Base-by-base conservation (phyloP, 1,140 invertebrate species). In the Ceratosolen solmsi region DNA sequence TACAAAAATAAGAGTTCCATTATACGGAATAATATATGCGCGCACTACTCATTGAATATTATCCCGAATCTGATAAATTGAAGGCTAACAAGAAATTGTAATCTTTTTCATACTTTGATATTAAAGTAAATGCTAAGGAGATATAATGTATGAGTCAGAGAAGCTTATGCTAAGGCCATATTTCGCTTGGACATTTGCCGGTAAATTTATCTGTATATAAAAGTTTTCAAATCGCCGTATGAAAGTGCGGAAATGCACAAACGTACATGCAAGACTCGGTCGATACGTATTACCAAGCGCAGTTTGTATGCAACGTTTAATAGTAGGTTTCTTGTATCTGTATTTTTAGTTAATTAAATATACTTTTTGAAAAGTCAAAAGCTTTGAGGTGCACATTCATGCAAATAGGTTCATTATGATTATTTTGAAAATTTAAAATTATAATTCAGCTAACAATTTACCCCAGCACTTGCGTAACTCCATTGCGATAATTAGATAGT, bases 141-240 rank as follows among this genome's bases (percentile, higher is more conserved):
- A 13, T 20, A 38, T n/a, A n/a, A n/a, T 38, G 38, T 68, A 81
- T 74, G 72, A 81, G 49, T 75, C 41, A 70, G n/a, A 68, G 20
- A 70, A 68, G 27, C 9, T 81, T 68, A 81, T 36, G 41, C 11
- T 27, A 68, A 30, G 60, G 72, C 41, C 46, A 56, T 74, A 74
- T 75, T 81, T 81, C 75, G 68, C 70, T 25, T n/a, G 36, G 33
- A 70, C 75, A 68, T 81, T 75, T 27, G 30, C 36, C 65, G 58
- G 38, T 81, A 81, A 81, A 81, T 68, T 81, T 56, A 38, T 41
- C 68, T 65, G 17, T 81, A 63, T 74, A 49, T 74, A 63, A 68
- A 75, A 46, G 72, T 51, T 81, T 75, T 63, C 71, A 56, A 54
- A 75, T 68, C 73, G 30, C 30, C 41, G 49, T 13, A 58, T 70